Evolutionary conservation across 2,888 invertebrate genomes (phyloP).

Genomic region (Crepidodera aurea): DNA sequence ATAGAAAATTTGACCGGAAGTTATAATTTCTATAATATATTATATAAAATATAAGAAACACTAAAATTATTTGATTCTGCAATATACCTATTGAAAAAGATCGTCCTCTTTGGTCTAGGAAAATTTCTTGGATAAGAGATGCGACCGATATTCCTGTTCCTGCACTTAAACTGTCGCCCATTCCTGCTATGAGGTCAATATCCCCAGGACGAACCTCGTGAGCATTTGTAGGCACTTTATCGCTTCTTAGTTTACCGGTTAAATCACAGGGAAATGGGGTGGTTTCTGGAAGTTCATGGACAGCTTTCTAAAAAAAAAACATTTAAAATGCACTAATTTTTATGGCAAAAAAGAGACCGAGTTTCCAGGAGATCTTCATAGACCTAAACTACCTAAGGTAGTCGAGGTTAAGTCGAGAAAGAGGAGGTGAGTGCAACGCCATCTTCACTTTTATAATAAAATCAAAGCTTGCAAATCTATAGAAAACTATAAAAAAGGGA

Average conservation of each 20-base stretch:
- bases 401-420: no score
- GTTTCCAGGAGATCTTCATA: no score
- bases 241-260: slow-evolving; percentile 50
- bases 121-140: slow-evolving; percentile 25
- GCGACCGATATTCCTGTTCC: slow-evolving; percentile 71
- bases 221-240: slow-evolving; percentile 66
- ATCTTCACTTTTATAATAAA: neutral
- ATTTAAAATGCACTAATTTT: neutral
- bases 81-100: slow-evolving; percentile 47
- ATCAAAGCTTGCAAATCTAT: neutral
- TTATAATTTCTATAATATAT: no score
- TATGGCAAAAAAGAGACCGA: no score
- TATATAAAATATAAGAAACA: no score
- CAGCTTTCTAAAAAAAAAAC: slow-evolving; percentile 33
- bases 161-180: slow-evolving; percentile 76
- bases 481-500: no score
- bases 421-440: no score
- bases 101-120: slow-evolving; percentile 48
- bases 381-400: no score
- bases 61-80: no score
- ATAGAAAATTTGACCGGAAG: no score
- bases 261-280: slow-evolving; percentile 66
- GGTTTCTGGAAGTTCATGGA: slow-evolving; percentile 3
- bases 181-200: slow-evolving; percentile 74
- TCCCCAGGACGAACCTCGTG: slow-evolving; percentile 73